phyloP scores from a whole-genome alignment of 2,888 invertebrate genomes.

The Pogonocherus hispidulus region DNA sequence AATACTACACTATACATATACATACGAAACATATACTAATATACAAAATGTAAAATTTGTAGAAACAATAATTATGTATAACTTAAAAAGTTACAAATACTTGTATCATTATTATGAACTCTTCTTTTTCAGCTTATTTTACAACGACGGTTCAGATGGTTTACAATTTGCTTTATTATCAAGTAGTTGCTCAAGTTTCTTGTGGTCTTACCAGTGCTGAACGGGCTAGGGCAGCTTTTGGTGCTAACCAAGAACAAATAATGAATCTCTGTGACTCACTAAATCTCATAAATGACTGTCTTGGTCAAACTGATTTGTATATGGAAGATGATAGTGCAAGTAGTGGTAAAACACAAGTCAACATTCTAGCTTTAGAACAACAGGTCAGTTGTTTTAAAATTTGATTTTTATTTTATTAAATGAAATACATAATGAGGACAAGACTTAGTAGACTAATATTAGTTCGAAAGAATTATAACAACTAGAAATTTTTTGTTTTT shows the following conservation, averaged over 20 bases:
- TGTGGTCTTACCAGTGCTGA: constrained; percentile 78
- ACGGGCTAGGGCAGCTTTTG: constrained; percentile 69
- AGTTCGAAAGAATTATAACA: no score
- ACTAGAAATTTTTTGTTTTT: no score
- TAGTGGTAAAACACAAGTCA: constrained; percentile 54
- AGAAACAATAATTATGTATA: no score
- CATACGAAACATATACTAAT: no score
- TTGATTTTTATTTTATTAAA: no score
- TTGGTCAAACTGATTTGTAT: constrained; percentile 75
- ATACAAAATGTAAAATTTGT: no score
- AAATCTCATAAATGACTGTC: constrained; percentile 68
- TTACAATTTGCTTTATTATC: constrained; percentile 91
- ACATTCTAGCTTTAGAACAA: constrained; percentile 66
- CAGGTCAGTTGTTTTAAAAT: constrained; percentile 60
- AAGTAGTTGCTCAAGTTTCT: constrained; percentile 86
- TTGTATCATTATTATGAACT: no score
- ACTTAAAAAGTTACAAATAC: no score
- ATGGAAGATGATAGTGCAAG: constrained; percentile 71
- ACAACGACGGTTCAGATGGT: constrained; percentile 88
- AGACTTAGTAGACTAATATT: no score
- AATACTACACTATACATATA: no score
- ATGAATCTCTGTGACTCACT: constrained; percentile 66
- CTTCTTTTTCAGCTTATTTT: constrained; percentile 84
- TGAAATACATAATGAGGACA: no score
- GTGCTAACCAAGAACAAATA: constrained; percentile 56